Conservation (phyloP, 2,888 invertebrate genomes). For the Adelphocoris suturalis region DNA sequence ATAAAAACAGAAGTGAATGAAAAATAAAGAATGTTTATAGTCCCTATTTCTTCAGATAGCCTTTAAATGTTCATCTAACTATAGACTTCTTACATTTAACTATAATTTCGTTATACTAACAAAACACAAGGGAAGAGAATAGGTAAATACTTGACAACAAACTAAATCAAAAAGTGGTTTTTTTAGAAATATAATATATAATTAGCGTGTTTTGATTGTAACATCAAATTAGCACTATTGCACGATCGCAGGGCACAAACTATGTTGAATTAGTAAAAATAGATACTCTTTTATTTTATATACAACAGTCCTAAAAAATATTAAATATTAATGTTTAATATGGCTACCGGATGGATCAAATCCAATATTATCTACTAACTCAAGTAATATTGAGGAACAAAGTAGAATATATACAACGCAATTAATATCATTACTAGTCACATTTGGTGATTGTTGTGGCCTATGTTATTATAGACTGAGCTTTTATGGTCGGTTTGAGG, state of each 20-base stretch:
- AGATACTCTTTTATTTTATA: slow-evolving; percentile 36
- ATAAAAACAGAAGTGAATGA: no score
- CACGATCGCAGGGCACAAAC: neutral
- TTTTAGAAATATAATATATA: slow-evolving; percentile 23
- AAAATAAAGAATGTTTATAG: no score
- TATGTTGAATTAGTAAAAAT: slow-evolving; percentile 28
- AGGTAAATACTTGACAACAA: no score
- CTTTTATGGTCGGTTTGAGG: slow-evolving; percentile 46
- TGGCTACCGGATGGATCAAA: neutral
- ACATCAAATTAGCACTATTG: slow-evolving; percentile 30
- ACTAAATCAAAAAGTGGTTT: neutral
- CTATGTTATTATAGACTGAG: slow-evolving; percentile 22
- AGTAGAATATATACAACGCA: slow-evolving; percentile 49
- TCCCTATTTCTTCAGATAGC: no score
- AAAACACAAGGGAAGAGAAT: no score
- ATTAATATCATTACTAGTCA: slow-evolving; percentile 39
- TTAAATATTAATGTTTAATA: neutral
- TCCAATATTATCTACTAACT: slow-evolving; percentile 26
- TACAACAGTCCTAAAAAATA: slow-evolving; percentile 2
- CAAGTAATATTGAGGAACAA: slow-evolving; percentile 28
- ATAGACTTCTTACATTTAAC: no score
- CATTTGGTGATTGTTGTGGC: slow-evolving; percentile 45
- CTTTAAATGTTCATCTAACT: no score
- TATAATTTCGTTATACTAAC: no score
- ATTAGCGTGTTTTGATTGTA: neutral